Base-by-base conservation (phyloP, 2,797 vertebrate genomes). In the Hippocampus kuda region DNA sequence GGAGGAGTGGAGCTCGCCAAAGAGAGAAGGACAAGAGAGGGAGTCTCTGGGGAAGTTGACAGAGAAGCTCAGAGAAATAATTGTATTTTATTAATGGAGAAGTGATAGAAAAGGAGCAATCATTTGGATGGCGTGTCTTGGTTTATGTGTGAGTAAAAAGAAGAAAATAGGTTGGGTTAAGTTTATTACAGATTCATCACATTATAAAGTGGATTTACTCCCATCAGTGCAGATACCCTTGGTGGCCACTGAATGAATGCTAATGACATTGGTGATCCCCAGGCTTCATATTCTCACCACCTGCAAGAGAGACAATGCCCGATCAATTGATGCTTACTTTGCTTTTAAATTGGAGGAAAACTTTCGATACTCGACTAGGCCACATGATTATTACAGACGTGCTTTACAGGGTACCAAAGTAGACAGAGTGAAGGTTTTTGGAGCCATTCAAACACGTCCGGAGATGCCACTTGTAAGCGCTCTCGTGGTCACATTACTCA, bases 1-100 rank as follows among this genome's bases (percentile, higher is more conserved):
- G 72, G 78, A 77, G 61, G 74, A 79, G 74, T 2, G 65, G 68
- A 74, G 75, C 64, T 66, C 72, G 26, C 22, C 11, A 69, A 67
- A 74, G 70, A 62, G 49, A 72, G 72, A 34, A 74, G n/a, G 68
- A 77, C 42, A 48, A 57, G 57, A 67, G 44, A 74, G 67, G 49
- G 44, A 69, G 69, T 73, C 69, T 70, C 79, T 75, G 26, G 4
- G 44, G 64, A 74, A 66, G 64, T 66, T 69, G 69, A 70, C 60
- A 59, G 65, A 76, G 65, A 73, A 66, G 72, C 46, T 67, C 42
- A 54, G 66, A 75, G 16, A 38, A 57, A 57, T 68, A 63, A 70
- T 44, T 70, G 59, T 67, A 30, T 72, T 79, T 80, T 66, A 78
- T 74, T 71, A 57, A 16, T 24, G 54, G 61, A 63, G 54, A 75